Evolutionary conservation across 2,797 vertebrate genomes (phyloP).

Genomic region (Heteromormyrus szaboi): DNA sequence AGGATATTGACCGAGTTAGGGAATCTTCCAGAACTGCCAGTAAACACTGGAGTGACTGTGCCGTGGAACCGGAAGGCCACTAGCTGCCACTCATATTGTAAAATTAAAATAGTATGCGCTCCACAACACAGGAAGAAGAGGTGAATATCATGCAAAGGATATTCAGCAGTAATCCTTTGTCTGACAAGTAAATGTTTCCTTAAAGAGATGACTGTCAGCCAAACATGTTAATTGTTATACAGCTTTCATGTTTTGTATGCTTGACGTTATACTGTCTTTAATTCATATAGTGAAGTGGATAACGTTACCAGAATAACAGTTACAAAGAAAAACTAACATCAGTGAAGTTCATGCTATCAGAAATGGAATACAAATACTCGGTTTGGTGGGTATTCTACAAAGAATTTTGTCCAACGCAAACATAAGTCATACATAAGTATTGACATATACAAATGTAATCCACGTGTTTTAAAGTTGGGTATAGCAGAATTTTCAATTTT

Average conservation of each 20-base stretch:
- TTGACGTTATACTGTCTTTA: not conserved
- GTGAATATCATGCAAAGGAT: not conserved
- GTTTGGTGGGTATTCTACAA: not conserved
- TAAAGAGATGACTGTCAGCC: not conserved
- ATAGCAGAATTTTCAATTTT: not conserved
- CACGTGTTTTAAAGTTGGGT: not conserved
- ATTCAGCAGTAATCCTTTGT: not conserved
- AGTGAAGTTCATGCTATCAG: not conserved
- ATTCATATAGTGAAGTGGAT: not conserved
- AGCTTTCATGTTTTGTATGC: not conserved
- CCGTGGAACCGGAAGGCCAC: not conserved
- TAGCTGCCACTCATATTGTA: not conserved
- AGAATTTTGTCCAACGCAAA: not conserved
- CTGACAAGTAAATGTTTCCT: not conserved
- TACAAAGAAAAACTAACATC: not conserved
- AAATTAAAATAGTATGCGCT: not conserved
- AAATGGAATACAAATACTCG: not conserved
- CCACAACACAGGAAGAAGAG: not conserved
- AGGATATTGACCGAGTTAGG: slow-evolving; percentile 11
- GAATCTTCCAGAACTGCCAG: slow-evolving; percentile 22
- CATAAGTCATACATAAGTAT: not conserved
- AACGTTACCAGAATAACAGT: not conserved
- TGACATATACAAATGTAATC: not conserved
- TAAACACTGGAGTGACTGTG: not conserved
- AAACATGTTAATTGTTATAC: not conserved